Evolutionary conservation across 1,140 invertebrate genomes (phyloP).

Genomic region (Ceratoteleas bidentatus): DNA sequence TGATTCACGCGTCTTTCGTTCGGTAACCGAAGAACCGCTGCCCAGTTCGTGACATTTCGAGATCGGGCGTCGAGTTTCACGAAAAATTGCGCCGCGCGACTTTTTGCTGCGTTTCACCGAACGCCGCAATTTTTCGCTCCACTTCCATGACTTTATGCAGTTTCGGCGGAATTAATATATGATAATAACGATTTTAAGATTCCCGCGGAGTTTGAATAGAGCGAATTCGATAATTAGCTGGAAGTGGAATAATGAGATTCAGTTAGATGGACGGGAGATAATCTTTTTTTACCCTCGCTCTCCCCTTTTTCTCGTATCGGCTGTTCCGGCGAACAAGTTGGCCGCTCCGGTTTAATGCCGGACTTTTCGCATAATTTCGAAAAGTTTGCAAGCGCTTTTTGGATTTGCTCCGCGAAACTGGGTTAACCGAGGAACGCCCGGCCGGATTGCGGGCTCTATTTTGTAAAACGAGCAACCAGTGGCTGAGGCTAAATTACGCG

Average conservation of each 20-base stretch:
- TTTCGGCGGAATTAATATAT: no score
- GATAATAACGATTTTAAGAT: not conserved
- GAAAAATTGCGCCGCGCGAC: no score
- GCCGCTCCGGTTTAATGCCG: not conserved
- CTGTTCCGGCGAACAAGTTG: not conserved
- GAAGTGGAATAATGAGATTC: slow-evolving; percentile 5
- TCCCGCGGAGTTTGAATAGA: not conserved
- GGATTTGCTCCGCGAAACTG: not conserved
- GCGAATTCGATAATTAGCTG: not conserved
- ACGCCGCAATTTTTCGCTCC: no score
- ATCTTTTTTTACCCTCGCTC: not conserved
- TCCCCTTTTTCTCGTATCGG: not conserved
- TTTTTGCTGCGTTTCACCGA: no score
- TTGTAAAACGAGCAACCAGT: slow-evolving; percentile 5
- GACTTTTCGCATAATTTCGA: slow-evolving; percentile 25
- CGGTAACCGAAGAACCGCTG: not conserved
- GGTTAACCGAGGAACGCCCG: not conserved
- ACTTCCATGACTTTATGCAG: no score
- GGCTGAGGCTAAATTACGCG: not conserved
- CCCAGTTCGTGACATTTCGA: slow-evolving; percentile 16
- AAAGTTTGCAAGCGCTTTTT: slow-evolving; percentile 16
- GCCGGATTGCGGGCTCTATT: not conserved
- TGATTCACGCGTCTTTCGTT: slow-evolving; percentile 41
- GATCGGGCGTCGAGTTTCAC: no score
- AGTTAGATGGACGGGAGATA: not conserved